A percentile compares a stretch with the other conserved stretches of the same genome.
These are phyloP conservation scores for Xyliphius kryptos DNA, from an alignment of 2,113 vertebrate species.

Conservation along the genomic window DNA sequence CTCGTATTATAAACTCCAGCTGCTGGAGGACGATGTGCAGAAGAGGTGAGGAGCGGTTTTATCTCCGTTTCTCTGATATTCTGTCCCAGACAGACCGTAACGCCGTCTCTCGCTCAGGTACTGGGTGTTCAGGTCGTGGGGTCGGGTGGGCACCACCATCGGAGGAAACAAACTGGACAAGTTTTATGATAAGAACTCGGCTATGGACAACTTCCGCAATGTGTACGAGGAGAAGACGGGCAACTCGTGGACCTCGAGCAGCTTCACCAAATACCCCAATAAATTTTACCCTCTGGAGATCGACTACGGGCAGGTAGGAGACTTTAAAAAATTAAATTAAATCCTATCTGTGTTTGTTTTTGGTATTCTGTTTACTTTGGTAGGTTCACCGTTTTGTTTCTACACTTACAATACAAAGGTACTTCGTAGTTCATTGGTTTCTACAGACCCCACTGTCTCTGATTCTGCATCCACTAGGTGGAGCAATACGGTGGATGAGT, in stretches of 20 bases:
- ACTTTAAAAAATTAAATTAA: no score
- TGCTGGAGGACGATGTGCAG: slow-evolving; percentile 89
- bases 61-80: neutral
- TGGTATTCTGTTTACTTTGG: no score
- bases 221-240: slow-evolving; percentile 97
- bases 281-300: slow-evolving; percentile 98
- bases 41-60: slow-evolving; percentile 69
- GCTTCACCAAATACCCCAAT: slow-evolving; percentile 93
- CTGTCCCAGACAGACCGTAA: neutral
- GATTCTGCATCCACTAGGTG: no score
- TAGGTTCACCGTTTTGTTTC: no score
- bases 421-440: no score
- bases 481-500: no score
- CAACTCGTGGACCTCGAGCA: slow-evolving; percentile 82
- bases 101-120: slow-evolving; percentile 63
- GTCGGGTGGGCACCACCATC: slow-evolving; percentile 90
- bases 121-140: slow-evolving; percentile 98
- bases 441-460: no score
- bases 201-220: slow-evolving; percentile 82
- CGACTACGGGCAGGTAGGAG: slow-evolving; percentile 92
- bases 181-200: slow-evolving; percentile 85
- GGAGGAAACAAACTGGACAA: slow-evolving; percentile 95
- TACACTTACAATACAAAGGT: no score
- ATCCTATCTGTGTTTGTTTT: neutral
- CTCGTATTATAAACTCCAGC: slow-evolving; percentile 96